A percentile compares a stretch with the other conserved stretches of the same genome.
Conservation (phyloP, 2,888 invertebrate genomes). For the Xylocampa areola region DNA sequence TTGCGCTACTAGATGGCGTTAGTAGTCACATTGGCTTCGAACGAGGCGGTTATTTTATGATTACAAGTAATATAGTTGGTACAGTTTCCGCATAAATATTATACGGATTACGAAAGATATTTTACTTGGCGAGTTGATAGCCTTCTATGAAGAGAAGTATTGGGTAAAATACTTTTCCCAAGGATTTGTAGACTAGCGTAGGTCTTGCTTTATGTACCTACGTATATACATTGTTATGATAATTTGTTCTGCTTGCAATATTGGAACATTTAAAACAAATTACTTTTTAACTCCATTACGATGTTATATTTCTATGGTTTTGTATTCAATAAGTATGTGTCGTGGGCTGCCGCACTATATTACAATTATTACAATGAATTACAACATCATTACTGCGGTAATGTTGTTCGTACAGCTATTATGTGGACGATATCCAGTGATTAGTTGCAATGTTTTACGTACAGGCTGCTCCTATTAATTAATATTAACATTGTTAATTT, state of each 20-base stretch:
- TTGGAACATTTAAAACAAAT: constrained; percentile 9
- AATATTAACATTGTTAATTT: constrained; percentile 16
- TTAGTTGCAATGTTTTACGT: constrained; percentile 48
- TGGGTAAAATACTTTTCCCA: constrained; percentile 30
- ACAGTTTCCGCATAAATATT: constrained; percentile 40
- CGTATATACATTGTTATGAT: constrained; percentile 20
- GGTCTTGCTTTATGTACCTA: too few species aligned
- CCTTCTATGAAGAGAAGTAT: constrained; percentile 18
- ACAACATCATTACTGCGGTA: constrained; percentile 65
- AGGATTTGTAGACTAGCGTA: not conserved
- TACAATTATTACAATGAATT: constrained; percentile 63
- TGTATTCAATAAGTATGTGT: constrained; percentile 36
- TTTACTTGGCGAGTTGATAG: constrained; percentile 27
- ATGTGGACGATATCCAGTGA: constrained; percentile 48
- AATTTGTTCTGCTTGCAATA: constrained; percentile 7
- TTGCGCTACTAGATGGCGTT: constrained; percentile 65
- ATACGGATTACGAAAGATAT: constrained; percentile 35
- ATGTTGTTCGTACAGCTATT: constrained; percentile 60
- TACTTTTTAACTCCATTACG: constrained; percentile 7
- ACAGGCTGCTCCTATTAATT: constrained; percentile 52
- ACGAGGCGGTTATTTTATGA: constrained; percentile 54
- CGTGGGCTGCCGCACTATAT: constrained; percentile 29
- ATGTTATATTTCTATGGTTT: constrained; percentile 24
- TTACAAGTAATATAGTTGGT: constrained; percentile 36
- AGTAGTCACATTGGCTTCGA: constrained; percentile 40